Percentiles rank a stretch among this genome's conserved stretches.
phyloP scores from a whole-genome alignment of 2,888 invertebrate genomes.

The Diploptera punctata region DNA sequence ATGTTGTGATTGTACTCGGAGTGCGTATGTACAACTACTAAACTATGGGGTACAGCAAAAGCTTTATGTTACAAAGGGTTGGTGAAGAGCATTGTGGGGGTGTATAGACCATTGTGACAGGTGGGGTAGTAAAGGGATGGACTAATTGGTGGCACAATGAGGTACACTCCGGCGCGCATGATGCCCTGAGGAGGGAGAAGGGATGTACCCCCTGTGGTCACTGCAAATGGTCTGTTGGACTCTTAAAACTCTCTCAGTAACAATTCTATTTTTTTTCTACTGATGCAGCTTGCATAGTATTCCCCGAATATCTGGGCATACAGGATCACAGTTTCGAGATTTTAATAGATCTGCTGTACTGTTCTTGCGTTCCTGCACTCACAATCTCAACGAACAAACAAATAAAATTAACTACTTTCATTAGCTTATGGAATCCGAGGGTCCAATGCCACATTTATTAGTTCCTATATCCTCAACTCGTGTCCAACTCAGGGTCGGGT shows the following conservation, averaged over 20 bases:
- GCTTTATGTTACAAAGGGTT: slow-evolving; percentile 6
- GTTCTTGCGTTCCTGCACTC: too few relatives aligned
- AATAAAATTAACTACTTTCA: too few relatives aligned
- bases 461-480: too few relatives aligned
- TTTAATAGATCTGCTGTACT: too few relatives aligned
- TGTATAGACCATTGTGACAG: slow-evolving; percentile 15
- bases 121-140: slow-evolving; percentile 24
- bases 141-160: slow-evolving; percentile 25
- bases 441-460: too few relatives aligned
- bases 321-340: too few relatives aligned
- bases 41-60: background rate
- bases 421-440: too few relatives aligned
- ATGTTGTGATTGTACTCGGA: background rate
- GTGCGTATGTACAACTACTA: background rate
- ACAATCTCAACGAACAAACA: too few relatives aligned
- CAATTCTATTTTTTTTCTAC: background rate
- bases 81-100: background rate
- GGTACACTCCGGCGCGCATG: slow-evolving; percentile 1
- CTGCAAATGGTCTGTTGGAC: background rate
- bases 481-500: too few relatives aligned
- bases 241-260: background rate
- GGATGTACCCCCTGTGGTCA: background rate
- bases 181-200: background rate
- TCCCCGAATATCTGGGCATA: too few relatives aligned
- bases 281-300: slow-evolving; percentile 6